Evolutionary conservation across 2,797 vertebrate species (phyloP), one percentile per base, ranked within the genome.

Genomic region (Phataginus tetradactyla): DNA sequence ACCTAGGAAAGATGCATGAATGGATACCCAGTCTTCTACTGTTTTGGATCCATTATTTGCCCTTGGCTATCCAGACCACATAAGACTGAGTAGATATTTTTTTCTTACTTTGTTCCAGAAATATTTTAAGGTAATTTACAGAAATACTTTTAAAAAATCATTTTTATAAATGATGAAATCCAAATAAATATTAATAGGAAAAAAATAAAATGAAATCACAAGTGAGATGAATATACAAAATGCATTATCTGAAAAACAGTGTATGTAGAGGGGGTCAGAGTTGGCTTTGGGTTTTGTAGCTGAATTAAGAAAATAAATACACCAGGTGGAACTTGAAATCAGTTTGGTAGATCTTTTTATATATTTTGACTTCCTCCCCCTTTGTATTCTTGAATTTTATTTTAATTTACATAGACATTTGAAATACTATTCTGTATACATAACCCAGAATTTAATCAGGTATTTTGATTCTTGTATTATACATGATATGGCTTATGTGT

Each of bases 41-140:
- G n/a, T 80, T n/a, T 84, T 7, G 53, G 69, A 29, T 71, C 77
- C 25, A 45, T 59, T 66, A 27, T 94, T 83, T 92, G n/a, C 42
- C 61, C 34, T 89, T n/a, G 8, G 23, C 61, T 66, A 1, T 91
- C 13, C 77, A 68, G 32, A 59, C 10, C 25, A 79, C 34, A 29
- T 27, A 68, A 77, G 71, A 84, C 59, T 81, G 9, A 72, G 21
- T 74, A 32, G 29, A 64, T 23, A 6, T 45, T 18, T 69, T 66
- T 91, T 96, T 84, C 57, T 91, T 90, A 57, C 39, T 51, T 90
- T 83, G 29, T 86, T 95, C 23, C 39, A 75, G 69, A 86, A 49
- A 61, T 55, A 83, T 84, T 90, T 87, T 69, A 92, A 83, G 69
- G 29, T 78, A 77, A 34, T 20, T 90, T 79, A 86, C 8, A 90